Evolutionary conservation across 2,797 vertebrate species (phyloP), one percentile per base, ranked within the genome.

Genomic region (Peromyscus eremicus): DNA sequence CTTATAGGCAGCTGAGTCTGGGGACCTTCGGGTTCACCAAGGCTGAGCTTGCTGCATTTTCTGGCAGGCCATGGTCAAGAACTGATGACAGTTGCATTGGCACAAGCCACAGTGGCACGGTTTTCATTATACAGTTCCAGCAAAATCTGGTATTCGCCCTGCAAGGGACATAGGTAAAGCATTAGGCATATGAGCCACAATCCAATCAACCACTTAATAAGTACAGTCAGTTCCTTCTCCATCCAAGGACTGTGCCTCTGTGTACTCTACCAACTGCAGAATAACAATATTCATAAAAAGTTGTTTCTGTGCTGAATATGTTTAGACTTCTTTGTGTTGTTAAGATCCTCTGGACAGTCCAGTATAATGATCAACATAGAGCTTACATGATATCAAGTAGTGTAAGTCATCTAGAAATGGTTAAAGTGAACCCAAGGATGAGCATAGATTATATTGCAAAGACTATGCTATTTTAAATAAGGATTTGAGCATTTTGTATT

Each of bases 61-160:
- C 49, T 12, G 5, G 21, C 10, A 73, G 70, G 13, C 29, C 32
- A 19, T 95, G 90, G 94, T 97, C 98, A 98, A 94, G 96, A 97
- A 83, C 97, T 97, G 83, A 96, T 96, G 91, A 98, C 46, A 0
- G 98, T 98, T 1, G 98, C 96, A 6, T 99, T 97, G 0, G 96
- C 98, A 27, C 98, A 99, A 64, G 96, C 98, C 0, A 99, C 75
- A 0, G 23, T 97, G 92, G 52, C 21, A 0, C 0, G 86, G 21
- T 98, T 97, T 97, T 98, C 97, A 23, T 98, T 98, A 57, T 98
- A 97, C 57, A 99, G 81, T 89, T 95, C 96, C 79, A 98, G 88
- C 96, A 92, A 92, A 81, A 98, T 0, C 0, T 81, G 92, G 84
- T 98, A 98, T 89, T 98, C 95, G 92, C 98, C 98, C 98, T 99